Evolutionary conservation across 2,113 vertebrate genomes (phyloP).

Genomic region (Rhagologus leucostigma): DNA sequence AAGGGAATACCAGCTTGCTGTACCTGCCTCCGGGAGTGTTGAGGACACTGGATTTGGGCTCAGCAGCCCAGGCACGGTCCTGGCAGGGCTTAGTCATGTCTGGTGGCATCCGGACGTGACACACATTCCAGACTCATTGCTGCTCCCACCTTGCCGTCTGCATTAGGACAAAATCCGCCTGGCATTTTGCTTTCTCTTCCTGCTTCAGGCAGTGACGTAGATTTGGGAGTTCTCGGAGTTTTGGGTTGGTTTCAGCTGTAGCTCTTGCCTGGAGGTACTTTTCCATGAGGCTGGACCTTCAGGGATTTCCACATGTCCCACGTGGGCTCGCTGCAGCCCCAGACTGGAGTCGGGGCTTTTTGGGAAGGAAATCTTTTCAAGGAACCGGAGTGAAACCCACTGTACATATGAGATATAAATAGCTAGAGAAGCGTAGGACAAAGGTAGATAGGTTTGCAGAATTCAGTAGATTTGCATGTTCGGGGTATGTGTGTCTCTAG

Average conservation of each 20-base stretch:
- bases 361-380: slow-evolving; percentile 13
- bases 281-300: not conserved
- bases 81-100: not conserved
- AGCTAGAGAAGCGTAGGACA: slow-evolving; percentile 53
- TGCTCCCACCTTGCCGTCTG: not conserved
- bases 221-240: not conserved
- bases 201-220: not conserved
- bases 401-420: slow-evolving; percentile 68
- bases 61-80: not conserved
- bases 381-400: not conserved
- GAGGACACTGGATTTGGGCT: not conserved
- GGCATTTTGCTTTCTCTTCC: not conserved
- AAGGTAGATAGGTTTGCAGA: slow-evolving; percentile 45
- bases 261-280: not conserved
- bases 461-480: slow-evolving; percentile 71
- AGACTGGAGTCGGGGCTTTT: not conserved
- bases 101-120: fast-evolving
- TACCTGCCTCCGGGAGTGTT: not conserved
- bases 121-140: not conserved
- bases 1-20: not conserved
- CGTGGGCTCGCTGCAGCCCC: not conserved
- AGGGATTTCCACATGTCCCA: not conserved
- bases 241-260: not conserved
- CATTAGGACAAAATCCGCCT: not conserved
- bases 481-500: not conserved